A percentile compares a stretch with the other conserved stretches of the same genome.
Evolutionary conservation across 2,888 invertebrate species (phyloP).

Genomic region (Caenorhabditis uteleia): DNA sequence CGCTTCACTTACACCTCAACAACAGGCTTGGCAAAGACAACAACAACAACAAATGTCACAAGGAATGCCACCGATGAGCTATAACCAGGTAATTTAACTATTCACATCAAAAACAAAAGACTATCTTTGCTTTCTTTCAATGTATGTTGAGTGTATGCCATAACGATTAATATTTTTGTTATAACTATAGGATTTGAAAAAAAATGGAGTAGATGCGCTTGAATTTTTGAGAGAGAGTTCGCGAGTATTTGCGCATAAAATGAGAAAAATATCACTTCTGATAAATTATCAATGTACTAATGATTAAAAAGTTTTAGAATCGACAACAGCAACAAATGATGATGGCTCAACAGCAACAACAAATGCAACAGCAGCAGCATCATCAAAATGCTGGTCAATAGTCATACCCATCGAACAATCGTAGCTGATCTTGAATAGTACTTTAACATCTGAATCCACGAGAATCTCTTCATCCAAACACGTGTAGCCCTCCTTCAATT

Average conservation of each 20-base stretch:
- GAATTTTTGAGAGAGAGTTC: too few relatives aligned
- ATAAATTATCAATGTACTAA: neutral
- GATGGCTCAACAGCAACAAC: conserved; percentile 20
- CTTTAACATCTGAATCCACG: too few relatives aligned
- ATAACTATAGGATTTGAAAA: neutral
- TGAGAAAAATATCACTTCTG: too few relatives aligned
- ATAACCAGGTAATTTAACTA: neutral
- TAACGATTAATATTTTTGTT: neutral
- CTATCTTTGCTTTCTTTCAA: too few relatives aligned
- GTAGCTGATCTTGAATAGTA: too few relatives aligned
- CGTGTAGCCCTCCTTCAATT: too few relatives aligned
- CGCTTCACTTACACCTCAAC: conserved; percentile 31
- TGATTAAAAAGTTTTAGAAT: conserved; percentile 13
- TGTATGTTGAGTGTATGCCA: neutral
- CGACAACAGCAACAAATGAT: conserved; percentile 25
- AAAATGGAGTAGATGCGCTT: too few relatives aligned
- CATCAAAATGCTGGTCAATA: conserved; percentile 28
- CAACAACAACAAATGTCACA: neutral
- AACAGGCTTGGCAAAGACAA: conserved; percentile 21
- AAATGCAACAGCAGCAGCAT: conserved; percentile 24
- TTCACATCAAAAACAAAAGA: too few relatives aligned
- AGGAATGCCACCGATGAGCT: too few relatives aligned
- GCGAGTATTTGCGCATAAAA: too few relatives aligned
- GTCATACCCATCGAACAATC: too few relatives aligned
- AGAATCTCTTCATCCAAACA: too few relatives aligned